Base-by-base conservation (phyloP, 1,140 invertebrate genomes). In the Thereuonema tuberculata region DNA sequence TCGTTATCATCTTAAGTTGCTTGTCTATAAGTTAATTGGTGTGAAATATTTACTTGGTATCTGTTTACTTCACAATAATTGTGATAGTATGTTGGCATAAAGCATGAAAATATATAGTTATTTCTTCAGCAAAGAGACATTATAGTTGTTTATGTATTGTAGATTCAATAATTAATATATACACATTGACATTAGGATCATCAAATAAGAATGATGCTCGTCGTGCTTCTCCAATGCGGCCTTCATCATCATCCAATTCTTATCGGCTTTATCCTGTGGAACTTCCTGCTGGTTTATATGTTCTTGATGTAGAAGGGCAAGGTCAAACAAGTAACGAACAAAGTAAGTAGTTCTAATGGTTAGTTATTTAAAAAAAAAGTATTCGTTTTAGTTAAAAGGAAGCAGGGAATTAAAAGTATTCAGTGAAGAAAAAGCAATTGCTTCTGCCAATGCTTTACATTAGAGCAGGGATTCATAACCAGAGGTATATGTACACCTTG, bases 241-340 rank as follows among this genome's bases (percentile, higher is more conserved):
- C 9, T 9, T 5, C 9, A 5, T 12, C n/a, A n/a, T n/a, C n/a
- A n/a, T n/a, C 48, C 21, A 50, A 50, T 24, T 12, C 5, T 50
- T 50, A 50, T 21, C 48, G 21, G 48, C 9, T 50, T 5, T 55
- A 55, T 29, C 28, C 53, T 14, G 53, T 55, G 3, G 53, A 55
- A 29, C 28, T 55, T 28, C 53, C 53, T 29, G 53, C 26, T 25
- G 53, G 53, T 29, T 28, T 55, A 21, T 55, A 55, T 29, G 53
- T 55, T 27, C 12, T 55, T 9, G 53, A 29, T 12, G 17, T 28
- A 23, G 53, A 55, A 14, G 23, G 9, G 5, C 53, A 55, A 21
- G 9, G 9, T 9, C 26, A 25, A 25, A 55, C 24, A 12, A 9
- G 27, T 25, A 12, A 9, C 5, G 26, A 55, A 55, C 3, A 9